Conservation (phyloP, 2,797 vertebrate genomes). For the Crypturellus tataupa region DNA sequence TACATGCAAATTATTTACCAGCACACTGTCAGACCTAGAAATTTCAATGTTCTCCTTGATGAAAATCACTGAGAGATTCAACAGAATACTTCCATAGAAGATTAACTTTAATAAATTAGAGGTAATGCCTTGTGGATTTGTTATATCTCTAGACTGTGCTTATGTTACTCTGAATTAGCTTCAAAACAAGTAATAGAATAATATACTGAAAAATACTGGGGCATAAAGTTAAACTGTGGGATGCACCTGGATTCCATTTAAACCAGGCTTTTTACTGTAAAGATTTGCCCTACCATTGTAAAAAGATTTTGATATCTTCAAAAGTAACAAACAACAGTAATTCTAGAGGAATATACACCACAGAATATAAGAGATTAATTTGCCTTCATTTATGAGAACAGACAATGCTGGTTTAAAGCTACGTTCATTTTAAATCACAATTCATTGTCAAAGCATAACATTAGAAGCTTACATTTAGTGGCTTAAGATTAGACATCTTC, state of each 20-base stretch:
- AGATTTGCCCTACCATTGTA: background rate
- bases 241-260: background rate
- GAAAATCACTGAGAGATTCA: background rate
- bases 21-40: background rate
- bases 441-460: too few relatives aligned
- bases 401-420: background rate
- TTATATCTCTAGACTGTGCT: background rate
- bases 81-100: background rate
- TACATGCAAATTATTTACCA: background rate
- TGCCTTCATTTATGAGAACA: background rate
- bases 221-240: background rate
- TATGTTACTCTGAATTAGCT: background rate
- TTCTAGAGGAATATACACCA: background rate
- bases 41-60: background rate
- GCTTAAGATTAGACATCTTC: too few relatives aligned
- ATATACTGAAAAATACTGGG: background rate
- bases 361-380: background rate
- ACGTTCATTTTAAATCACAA: background rate
- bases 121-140: background rate
- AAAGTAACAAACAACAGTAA: background rate
- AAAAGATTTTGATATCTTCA: background rate
- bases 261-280: background rate
- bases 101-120: conserved; percentile 38
- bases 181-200: conserved; percentile 11
- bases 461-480: too few relatives aligned